Evolutionary conservation across 2,113 vertebrate species (phyloP), one percentile per base, ranked within the genome.

Genomic region (Leucopsar rothschildi): DNA sequence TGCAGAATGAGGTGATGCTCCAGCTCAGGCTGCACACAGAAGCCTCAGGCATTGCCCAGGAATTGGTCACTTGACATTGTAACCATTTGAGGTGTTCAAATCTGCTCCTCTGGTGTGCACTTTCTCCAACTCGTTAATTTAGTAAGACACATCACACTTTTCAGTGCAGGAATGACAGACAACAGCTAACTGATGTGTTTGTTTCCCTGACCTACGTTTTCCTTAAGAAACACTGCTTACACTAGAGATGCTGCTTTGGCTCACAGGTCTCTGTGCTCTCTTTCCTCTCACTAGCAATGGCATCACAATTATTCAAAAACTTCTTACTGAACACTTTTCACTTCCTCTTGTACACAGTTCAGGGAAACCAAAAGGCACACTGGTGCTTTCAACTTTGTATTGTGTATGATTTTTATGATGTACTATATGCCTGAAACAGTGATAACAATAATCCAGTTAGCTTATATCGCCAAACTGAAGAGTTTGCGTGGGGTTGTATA

Each of bases 381-480:
- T 19, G 72, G 65, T 17, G n/a, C 78, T 81, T 92, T 97, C n/a
- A 82, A 65, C 20, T 49, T 94, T 17, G 22, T 95, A 22, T 59
- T 96, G 25, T 57, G 94, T 20, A 25, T 93, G 21, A 66, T 91
- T 83, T 96, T 98, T 79, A 27, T 89, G 39, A 24, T 92, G 55
- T 97, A 73, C 66, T 97, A 73, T 82, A 42, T 96, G 40, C 95
- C 95, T 50, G 86, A 82, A 60, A 93, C 94, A 56, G 28, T 61
- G 18, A 60, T 97, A 56, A 59, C 84, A 68, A 53, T 86, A 42
- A 53, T 92, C 31, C 82, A 93, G 56, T 69, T 94, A 44, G 19
- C 81, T 63, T 92, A 33, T 49, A 19, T 9, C 28, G 21, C 10
- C 16, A 70, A 86, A 60, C 0, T 55, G 24, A 75, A 25, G 55